Evolutionary conservation across 2,888 invertebrate genomes (phyloP), one percentile per base, ranked within the genome.

Genomic region (Aphodius granarius): DNA sequence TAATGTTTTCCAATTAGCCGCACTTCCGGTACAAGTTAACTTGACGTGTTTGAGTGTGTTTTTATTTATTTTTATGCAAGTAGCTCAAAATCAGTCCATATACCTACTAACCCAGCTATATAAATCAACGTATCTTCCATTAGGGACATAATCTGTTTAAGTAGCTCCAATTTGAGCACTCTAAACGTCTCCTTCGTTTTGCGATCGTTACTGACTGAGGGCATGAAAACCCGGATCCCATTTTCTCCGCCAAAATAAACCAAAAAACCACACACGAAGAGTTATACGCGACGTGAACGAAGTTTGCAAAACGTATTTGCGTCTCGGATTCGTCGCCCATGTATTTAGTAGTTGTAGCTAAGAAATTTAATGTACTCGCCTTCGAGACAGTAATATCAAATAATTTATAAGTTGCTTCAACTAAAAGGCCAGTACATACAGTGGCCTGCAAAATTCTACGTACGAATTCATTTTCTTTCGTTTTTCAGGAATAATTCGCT

Each of bases 361-460:
- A 22, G 68, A 21, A 68, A 68, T 68, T 68, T 68, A 68, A 68
- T 68, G 22, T 68, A n/a, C 20, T 20, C 21, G 20, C 21, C 21
- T n/a, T n/a, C 68, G 68, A 20, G 68, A 20, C 21, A 21, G 68
- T 21, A 68, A 68, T 68, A 68, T 68, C 9, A 68, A 68, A 68
- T 68, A 68, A 68, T 68, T 68, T 68, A 68, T 68, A 68, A 68
- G 68, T 20, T n/a, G n/a, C n/a, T n/a, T n/a, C n/a, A n/a, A n/a
- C n/a, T n/a, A n/a, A n/a, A n/a, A n/a, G n/a, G n/a, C n/a, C n/a
- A n/a, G n/a, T n/a, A n/a, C n/a, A n/a, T n/a, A n/a, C n/a, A n/a
- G n/a, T n/a, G n/a, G n/a, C n/a, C n/a, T n/a, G n/a, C n/a, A n/a
- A n/a, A n/a, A n/a, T n/a, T n/a, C n/a, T n/a, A n/a, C n/a, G n/a